Conservation (phyloP, 2,113 vertebrate genomes). For the Jaculus jaculus region DNA sequence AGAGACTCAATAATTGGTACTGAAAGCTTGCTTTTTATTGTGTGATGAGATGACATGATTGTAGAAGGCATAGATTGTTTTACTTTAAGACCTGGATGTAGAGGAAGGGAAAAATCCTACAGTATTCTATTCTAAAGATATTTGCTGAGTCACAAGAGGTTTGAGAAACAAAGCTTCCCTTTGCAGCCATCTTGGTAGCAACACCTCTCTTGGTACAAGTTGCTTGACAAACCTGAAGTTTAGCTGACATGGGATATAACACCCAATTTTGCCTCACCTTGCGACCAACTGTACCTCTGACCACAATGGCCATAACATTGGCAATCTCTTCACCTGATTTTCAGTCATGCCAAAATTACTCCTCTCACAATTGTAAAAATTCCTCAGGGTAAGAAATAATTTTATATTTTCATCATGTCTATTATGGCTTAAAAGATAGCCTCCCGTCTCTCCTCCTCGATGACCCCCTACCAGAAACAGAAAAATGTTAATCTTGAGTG, state of each 20-base stretch:
- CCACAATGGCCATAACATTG: background rate
- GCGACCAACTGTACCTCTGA: background rate
- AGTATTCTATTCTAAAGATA: background rate
- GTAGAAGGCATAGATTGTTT: background rate
- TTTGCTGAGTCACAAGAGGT: background rate
- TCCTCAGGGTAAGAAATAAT: background rate
- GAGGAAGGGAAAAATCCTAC: background rate
- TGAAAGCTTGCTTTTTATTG: background rate
- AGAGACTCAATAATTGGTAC: background rate
- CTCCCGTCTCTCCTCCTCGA: background rate
- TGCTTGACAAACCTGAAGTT: background rate
- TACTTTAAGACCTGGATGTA: background rate
- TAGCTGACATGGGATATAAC: background rate
- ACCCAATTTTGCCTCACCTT: background rate
- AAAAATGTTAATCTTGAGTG: background rate
- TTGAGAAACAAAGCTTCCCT: slow-evolving; percentile 11
- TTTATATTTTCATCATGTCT: background rate
- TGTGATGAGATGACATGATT: background rate
- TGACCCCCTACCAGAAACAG: background rate
- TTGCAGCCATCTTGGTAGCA: background rate
- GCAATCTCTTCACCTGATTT: background rate
- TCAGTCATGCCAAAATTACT: background rate
- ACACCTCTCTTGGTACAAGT: background rate
- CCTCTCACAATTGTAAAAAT: accelerated
- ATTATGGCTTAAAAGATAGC: background rate